phyloP scores from a whole-genome alignment of 2,888 invertebrate genomes.

The Mesoligia furuncula region DNA sequence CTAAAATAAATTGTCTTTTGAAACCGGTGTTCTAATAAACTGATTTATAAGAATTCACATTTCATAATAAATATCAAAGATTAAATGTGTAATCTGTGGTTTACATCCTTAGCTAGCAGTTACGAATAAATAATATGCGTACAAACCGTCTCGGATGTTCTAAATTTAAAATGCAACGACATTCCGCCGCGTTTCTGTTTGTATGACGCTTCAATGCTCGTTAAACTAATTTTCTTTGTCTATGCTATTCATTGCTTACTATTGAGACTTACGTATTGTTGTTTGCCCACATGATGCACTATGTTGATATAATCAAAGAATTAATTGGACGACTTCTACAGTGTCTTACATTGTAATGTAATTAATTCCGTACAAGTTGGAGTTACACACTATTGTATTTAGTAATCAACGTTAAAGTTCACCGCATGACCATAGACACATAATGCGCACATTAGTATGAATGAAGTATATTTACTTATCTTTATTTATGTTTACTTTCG shows the following conservation, averaged over 20 bases:
- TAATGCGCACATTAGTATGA: constrained; percentile 39
- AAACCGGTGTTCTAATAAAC: constrained; percentile 9
- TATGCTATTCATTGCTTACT: constrained; percentile 22
- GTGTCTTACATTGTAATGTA: constrained; percentile 16
- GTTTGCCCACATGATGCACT: background rate
- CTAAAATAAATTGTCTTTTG: constrained; percentile 9
- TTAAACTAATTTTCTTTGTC: constrained; percentile 63
- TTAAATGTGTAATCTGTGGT: constrained; percentile 16
- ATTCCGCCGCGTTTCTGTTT: constrained; percentile 68
- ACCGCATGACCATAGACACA: constrained; percentile 12
- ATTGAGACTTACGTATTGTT: constrained; percentile 1
- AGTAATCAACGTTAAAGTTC: constrained; percentile 30
- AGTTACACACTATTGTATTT: constrained; percentile 7
- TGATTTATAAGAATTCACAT: constrained; percentile 4
- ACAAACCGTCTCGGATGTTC: constrained; percentile 71
- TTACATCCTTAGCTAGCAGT: constrained; percentile 58
- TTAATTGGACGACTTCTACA: constrained; percentile 7
- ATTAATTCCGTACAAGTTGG: constrained; percentile 34
- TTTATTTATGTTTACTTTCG: constrained; percentile 24
- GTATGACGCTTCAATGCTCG: constrained; percentile 62
- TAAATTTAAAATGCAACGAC: constrained; percentile 77
- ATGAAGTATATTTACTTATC: constrained; percentile 42
- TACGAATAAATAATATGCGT: constrained; percentile 68
- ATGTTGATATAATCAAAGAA: constrained; percentile 12
- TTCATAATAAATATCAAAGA: constrained; percentile 26